phyloP scores from a whole-genome alignment of 2,113 vertebrate species.

The Zosterops borbonicus region DNA sequence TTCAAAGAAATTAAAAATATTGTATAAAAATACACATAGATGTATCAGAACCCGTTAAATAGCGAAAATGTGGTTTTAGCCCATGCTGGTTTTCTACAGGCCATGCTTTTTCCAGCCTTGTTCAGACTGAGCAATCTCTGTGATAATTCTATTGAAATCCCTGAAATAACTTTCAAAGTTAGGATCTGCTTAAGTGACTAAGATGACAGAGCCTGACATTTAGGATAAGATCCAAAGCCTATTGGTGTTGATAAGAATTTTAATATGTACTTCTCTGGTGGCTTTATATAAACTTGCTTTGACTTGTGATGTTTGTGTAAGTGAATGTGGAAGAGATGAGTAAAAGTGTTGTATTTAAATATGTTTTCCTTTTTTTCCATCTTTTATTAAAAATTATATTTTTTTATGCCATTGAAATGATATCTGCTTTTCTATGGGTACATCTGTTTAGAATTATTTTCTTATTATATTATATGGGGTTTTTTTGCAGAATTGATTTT shows the following conservation, averaged over 20 bases:
- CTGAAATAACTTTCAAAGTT: neutral
- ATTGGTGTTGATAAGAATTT: neutral
- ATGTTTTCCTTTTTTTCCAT: neutral
- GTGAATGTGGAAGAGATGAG: neutral
- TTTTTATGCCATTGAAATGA: neutral
- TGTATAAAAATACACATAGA: neutral
- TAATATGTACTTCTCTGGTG: neutral
- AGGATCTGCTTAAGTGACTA: neutral
- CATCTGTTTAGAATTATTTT: neutral
- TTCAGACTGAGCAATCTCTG: neutral
- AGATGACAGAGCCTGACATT: neutral
- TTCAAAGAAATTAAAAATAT: neutral
- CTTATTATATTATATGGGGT: neutral
- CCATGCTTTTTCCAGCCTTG: neutral
- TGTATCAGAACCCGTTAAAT: neutral
- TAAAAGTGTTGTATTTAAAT: neutral
- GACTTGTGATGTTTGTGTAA: neutral
- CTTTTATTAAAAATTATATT: neutral
- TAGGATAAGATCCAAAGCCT: neutral
- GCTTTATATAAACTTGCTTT: neutral
- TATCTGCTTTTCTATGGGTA: neutral
- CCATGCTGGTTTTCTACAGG: neutral
- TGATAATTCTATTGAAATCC: neutral
- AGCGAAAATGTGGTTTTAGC: accelerated
- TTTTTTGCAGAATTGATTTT: neutral